Conservation (phyloP, 1,140 invertebrate genomes). For the Patella vulgata region DNA sequence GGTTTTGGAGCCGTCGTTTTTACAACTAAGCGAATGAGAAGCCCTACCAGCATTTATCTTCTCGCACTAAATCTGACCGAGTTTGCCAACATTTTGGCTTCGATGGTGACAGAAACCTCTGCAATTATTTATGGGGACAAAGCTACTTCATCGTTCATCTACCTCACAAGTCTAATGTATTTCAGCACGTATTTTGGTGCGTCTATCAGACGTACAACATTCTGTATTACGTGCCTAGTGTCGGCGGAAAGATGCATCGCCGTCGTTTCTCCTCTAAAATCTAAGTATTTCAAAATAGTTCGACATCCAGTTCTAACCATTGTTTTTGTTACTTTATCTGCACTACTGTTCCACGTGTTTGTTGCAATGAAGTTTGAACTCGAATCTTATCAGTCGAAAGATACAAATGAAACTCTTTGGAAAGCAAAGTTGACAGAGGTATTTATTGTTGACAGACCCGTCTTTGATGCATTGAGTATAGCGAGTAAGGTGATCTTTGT, state of each 20-base stretch:
- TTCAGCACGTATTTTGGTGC: background rate
- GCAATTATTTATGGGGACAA: background rate
- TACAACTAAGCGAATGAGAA: background rate
- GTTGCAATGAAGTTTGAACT: too few relatives aligned
- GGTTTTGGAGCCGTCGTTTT: background rate
- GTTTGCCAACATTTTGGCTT: background rate
- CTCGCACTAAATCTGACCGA: background rate
- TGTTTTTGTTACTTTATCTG: too few relatives aligned
- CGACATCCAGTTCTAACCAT: too few relatives aligned
- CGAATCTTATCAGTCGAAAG: too few relatives aligned
- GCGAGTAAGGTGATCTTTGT: too few relatives aligned
- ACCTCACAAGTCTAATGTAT: background rate
- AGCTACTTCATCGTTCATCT: background rate
- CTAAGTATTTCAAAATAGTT: too few relatives aligned
- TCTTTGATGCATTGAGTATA: too few relatives aligned
- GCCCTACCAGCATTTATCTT: background rate
- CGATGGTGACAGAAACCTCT: background rate
- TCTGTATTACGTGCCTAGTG: background rate
- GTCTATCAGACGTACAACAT: background rate
- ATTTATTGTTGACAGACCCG: too few relatives aligned
- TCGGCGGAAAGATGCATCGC: slow-evolving; percentile 4
- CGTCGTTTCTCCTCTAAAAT: background rate
- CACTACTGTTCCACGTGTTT: too few relatives aligned
- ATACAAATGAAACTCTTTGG: too few relatives aligned
- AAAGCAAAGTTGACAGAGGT: too few relatives aligned